phyloP scores from a whole-genome alignment of 2,888 invertebrate genomes.

The Stratiomys singularior region DNA sequence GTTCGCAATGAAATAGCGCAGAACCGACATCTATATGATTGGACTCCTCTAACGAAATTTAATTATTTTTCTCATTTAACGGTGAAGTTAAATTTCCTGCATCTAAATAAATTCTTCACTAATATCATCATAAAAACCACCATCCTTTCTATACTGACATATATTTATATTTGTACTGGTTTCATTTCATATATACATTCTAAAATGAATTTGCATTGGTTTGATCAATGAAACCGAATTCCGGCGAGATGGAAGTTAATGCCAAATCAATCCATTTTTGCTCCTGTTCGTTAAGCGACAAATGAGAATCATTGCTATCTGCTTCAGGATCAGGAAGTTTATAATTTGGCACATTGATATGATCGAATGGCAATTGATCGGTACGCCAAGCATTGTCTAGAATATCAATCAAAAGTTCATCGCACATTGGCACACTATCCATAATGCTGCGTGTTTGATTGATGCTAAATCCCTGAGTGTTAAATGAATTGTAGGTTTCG shows the following conservation, averaged over 20 bases:
- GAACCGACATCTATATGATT: too few relatives aligned
- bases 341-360: constrained; percentile 83
- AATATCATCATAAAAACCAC: too few relatives aligned
- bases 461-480: too few relatives aligned
- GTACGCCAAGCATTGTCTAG: constrained; percentile 87
- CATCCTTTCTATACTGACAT: too few relatives aligned
- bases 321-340: constrained; percentile 94
- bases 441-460: background rate
- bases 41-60: too few relatives aligned
- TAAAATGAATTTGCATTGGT: background rate
- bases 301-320: constrained; percentile 89
- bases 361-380: constrained; percentile 84
- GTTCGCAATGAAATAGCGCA: too few relatives aligned
- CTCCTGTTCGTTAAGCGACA: constrained; percentile 81
- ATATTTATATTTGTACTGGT: too few relatives aligned
- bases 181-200: background rate
- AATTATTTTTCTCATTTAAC: too few relatives aligned
- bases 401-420: constrained; percentile 65
- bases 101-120: too few relatives aligned
- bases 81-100: too few relatives aligned
- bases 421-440: constrained; percentile 60
- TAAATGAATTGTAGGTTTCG: too few relatives aligned
- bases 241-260: background rate
- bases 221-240: constrained; percentile 11
- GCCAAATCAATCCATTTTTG: constrained; percentile 39